phyloP scores from a whole-genome alignment of 1,140 invertebrate genomes.

The Psilanteris sp. region DNA sequence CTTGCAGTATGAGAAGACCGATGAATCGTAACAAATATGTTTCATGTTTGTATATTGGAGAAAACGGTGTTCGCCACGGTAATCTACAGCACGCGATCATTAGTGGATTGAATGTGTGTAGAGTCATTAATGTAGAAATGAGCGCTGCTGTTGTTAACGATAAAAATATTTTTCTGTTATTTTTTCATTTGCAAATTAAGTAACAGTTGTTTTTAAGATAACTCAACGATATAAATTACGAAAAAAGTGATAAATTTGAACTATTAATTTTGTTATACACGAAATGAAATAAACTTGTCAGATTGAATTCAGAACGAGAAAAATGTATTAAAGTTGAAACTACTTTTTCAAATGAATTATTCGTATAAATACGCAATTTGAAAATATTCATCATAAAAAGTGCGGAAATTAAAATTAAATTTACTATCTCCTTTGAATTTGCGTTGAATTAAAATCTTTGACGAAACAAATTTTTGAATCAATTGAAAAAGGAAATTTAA shows the following conservation, averaged over 20 bases:
- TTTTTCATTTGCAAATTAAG: neutral
- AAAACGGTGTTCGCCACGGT: slow-evolving; percentile 18
- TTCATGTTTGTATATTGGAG: slow-evolving; percentile 36
- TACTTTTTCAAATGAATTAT: no score
- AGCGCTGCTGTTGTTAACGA: slow-evolving; percentile 12
- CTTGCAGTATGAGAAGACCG: slow-evolving; percentile 11
- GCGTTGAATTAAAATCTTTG: no score
- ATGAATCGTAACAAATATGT: slow-evolving; percentile 41
- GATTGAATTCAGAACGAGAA: no score
- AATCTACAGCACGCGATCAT: slow-evolving; percentile 48
- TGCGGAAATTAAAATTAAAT: no score
- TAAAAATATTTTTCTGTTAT: slow-evolving; percentile 12
- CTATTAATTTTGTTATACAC: neutral
- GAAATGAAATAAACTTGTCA: no score
- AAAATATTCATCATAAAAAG: no score
- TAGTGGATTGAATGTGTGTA: slow-evolving; percentile 26
- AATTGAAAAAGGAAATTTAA: no score
- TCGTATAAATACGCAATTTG: no score
- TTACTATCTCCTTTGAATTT: no score
- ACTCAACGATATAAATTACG: neutral
- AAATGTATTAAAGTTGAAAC: no score
- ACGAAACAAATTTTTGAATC: no score
- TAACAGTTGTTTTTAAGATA: slow-evolving; percentile 7
- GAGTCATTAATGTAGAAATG: slow-evolving; percentile 53
- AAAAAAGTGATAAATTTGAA: neutral